Conservation (phyloP, 2,888 invertebrate species). For the Meteorus cinctellus region DNA sequence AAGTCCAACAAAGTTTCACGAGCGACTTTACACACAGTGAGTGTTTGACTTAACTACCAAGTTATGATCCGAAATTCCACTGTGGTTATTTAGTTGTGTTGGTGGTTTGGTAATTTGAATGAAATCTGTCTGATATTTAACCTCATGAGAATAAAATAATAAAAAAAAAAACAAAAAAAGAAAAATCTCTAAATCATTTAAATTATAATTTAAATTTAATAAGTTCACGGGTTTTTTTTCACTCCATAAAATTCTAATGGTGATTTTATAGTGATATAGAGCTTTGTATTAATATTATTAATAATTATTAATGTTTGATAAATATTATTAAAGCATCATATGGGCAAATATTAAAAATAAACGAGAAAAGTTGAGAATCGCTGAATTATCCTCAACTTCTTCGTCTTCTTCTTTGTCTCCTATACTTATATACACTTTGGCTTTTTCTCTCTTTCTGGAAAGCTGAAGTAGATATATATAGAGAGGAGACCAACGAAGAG, state of each 20-base stretch:
- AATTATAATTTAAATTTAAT: too few relatives aligned
- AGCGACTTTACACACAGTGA: constrained; percentile 42
- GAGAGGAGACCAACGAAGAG: constrained; percentile 51
- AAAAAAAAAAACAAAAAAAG: neutral
- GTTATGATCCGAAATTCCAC: constrained; percentile 59
- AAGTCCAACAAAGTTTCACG: constrained; percentile 63
- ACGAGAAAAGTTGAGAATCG: constrained; percentile 50
- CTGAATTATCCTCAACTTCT: constrained; percentile 43
- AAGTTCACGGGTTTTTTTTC: constrained; percentile 31
- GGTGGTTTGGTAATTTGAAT: neutral
- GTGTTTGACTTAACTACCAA: constrained; percentile 71
- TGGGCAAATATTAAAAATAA: constrained; percentile 58
- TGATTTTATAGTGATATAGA: too few relatives aligned
- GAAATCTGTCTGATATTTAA: neutral
- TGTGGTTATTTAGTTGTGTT: neutral
- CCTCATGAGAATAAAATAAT: neutral
- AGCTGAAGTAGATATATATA: constrained; percentile 12
- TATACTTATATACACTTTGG: constrained; percentile 15
- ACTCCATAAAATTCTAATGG: too few relatives aligned
- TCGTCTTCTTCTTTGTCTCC: constrained; percentile 33
- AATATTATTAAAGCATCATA: neutral
- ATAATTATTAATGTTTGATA: too few relatives aligned
- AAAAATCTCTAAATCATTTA: constrained; percentile 53
- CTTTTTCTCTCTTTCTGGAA: constrained; percentile 51
- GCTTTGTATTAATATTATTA: too few relatives aligned